Evolutionary conservation across 2,888 invertebrate genomes (phyloP), one percentile per base, ranked within the genome.

Genomic region (Campoletis raptor): DNA sequence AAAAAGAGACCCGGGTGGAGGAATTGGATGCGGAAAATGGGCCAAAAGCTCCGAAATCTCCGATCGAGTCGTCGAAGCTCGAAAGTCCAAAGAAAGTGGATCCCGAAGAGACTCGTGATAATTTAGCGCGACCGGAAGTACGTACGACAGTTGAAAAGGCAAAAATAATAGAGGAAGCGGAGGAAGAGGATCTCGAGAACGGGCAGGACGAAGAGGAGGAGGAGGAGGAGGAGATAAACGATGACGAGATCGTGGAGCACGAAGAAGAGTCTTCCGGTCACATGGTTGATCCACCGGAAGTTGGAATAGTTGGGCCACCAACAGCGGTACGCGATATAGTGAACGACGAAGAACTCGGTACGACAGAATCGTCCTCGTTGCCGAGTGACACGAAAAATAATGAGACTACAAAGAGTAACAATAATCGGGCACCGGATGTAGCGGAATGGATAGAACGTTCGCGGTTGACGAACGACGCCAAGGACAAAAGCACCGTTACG

Each of bases 371-470:
- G 70, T 90, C 94, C 87, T 87, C 91, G 12, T 90, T 93, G 87
- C 91, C 93, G 74, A 89, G 90, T 12, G 92, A 92, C 24, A 87
- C 72, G 24, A 87, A 66, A 54, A 86, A 74, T 61, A 81, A 78
- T n/a, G 74, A 82, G n/a, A 45, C 40, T 7, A 24, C 21, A 2
- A 37, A 69, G 45, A 67, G 57, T 61, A 79, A 30, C 72, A 52
- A 24, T 7, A 83, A 82, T 21, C 67, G 66, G 3, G 74, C 70
- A 7, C 78, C 77, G n/a, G 82, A 87, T 21, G 94, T 95, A 61
- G 90, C 92, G 10, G 94, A 95, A 42, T 95, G 95, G 90, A 94
- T 95, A 66, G 91, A 94, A 70, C 85, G 78, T 52, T 88, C 87
- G 70, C 91, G 94, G 37, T 82, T 79, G 66, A 85, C 85, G 2